A percentile compares a stretch with the other conserved stretches of the same genome.
Conservation (phyloP, 2,888 invertebrate species). For the Stictocephala bisonia region DNA sequence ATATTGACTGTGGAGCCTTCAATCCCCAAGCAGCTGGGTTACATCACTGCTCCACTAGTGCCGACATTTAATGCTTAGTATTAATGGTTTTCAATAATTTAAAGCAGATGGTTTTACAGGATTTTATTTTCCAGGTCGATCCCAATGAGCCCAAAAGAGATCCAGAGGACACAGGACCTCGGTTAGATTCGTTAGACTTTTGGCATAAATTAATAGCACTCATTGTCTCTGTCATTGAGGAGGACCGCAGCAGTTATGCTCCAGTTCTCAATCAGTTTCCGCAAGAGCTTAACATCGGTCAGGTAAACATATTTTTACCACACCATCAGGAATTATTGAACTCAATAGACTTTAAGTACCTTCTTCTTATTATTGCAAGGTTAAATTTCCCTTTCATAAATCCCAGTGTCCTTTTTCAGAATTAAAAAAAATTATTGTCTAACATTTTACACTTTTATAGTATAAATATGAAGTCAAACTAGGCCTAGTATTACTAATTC, state of each 20-base stretch:
- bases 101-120: no score
- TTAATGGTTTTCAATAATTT: no score
- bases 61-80: no score
- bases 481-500: no score
- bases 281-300: constrained; percentile 98
- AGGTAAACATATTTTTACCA: constrained; percentile 67
- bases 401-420: no score
- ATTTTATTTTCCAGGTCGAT: constrained; percentile 77
- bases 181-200: constrained; percentile 92
- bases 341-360: not conserved
- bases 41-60: no score
- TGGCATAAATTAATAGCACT: constrained; percentile 98
- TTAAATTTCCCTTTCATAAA: no score
- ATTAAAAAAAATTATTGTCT: no score
- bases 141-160: constrained; percentile 91
- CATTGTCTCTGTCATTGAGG: constrained; percentile 98
- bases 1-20: no score
- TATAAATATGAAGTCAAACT: no score
- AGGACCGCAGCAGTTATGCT: constrained; percentile 97
- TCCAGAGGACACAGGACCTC: constrained; percentile 87
- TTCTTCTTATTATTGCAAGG: not conserved
- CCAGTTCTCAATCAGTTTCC: constrained; percentile 99
- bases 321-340: not conserved
- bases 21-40: no score
- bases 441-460: no score